Percentiles rank a stretch among this genome's conserved stretches.
Conservation (phyloP, 2,888 invertebrate species). For the Agrochola litura region DNA sequence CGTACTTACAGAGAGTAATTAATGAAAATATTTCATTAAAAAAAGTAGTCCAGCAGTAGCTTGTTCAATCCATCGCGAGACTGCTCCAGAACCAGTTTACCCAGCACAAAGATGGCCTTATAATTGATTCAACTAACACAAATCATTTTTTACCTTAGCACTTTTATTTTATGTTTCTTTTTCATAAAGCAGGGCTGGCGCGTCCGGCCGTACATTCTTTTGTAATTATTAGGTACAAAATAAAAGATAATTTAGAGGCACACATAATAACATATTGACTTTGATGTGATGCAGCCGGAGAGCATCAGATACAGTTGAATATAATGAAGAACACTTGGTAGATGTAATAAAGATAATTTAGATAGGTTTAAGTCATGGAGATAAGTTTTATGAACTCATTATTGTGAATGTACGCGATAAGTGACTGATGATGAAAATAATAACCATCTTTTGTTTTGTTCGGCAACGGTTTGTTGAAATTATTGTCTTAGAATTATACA, state of each 20-base stretch:
- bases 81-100: slow-evolving; percentile 74
- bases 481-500: slow-evolving; percentile 24
- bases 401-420: slow-evolving; percentile 36
- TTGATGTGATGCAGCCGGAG: slow-evolving; percentile 53
- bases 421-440: background rate
- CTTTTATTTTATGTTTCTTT: slow-evolving; percentile 72
- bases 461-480: slow-evolving; percentile 2
- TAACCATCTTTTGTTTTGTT: slow-evolving; percentile 22
- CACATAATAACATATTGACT: slow-evolving; percentile 75
- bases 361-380: slow-evolving; percentile 41
- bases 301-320: slow-evolving; percentile 17
- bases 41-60: slow-evolving; percentile 67
- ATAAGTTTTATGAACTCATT: slow-evolving; percentile 56
- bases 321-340: slow-evolving; percentile 18
- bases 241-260: slow-evolving; percentile 77
- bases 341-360: slow-evolving; percentile 51
- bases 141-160: slow-evolving; percentile 76
- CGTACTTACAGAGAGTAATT: slow-evolving; percentile 57
- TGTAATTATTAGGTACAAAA: slow-evolving; percentile 81
- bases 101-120: slow-evolving; percentile 72
- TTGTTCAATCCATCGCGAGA: slow-evolving; percentile 63
- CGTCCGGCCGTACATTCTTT: slow-evolving; percentile 76
- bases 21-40: slow-evolving; percentile 64
- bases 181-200: slow-evolving; percentile 62
- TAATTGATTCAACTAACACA: slow-evolving; percentile 80